These are phyloP conservation scores for Orientallactaga bullata DNA, from an alignment of 2,113 vertebrate species.

Conservation along the genomic window DNA sequence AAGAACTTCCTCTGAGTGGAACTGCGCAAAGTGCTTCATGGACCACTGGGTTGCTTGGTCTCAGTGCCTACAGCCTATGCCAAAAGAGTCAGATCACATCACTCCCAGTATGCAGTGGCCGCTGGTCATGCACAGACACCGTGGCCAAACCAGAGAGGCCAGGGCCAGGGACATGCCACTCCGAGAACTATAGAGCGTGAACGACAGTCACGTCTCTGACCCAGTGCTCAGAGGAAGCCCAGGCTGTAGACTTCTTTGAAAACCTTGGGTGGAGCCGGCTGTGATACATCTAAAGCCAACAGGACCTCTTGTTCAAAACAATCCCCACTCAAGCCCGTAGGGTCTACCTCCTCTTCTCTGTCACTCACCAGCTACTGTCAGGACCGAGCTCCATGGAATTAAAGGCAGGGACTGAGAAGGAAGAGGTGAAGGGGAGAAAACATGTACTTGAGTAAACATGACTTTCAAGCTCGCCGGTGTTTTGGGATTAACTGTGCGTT, in stretches of 20 bases:
- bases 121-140: fast-evolving
- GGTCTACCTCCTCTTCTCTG: not conserved
- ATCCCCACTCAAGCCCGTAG: not conserved
- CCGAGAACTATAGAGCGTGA: not conserved
- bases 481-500: slow-evolving; percentile 48
- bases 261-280: not conserved
- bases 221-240: not conserved
- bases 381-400: not conserved
- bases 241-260: not conserved
- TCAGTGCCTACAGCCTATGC: not conserved
- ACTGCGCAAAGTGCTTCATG: not conserved
- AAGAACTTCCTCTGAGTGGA: not conserved
- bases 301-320: not conserved
- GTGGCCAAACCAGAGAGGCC: not conserved
- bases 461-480: slow-evolving; percentile 5
- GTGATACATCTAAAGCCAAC: not conserved
- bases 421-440: not conserved
- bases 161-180: not conserved
- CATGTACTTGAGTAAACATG: not conserved
- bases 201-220: not conserved
- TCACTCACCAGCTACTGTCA: not conserved
- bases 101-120: not conserved
- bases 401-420: not conserved
- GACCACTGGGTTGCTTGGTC: not conserved
- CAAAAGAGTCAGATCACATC: not conserved